Evolutionary conservation across 1,140 invertebrate species (phyloP).

Genomic region (Drosophila neocordata): DNA sequence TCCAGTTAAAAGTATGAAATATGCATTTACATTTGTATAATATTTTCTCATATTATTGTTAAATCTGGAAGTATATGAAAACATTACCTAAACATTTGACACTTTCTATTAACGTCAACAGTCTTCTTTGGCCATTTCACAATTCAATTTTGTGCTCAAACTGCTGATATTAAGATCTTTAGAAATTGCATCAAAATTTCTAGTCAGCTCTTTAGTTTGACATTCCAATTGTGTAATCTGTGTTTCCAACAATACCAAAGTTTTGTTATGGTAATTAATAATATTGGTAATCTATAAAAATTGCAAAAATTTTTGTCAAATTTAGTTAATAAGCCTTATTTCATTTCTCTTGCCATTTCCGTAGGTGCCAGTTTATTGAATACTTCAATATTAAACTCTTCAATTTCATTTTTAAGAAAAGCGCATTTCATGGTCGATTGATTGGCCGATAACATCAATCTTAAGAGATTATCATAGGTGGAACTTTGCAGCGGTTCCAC

Average conservation of each 20-base stretch:
- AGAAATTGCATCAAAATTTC: slow-evolving; percentile 13
- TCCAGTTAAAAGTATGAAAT: slow-evolving; percentile 40
- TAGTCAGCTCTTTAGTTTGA: neutral
- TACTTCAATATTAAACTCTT: slow-evolving; percentile 20
- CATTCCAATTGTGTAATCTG: slow-evolving; percentile 23
- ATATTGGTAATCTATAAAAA: slow-evolving; percentile 34
- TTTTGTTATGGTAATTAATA: slow-evolving; percentile 35
- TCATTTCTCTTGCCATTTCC: slow-evolving; percentile 28
- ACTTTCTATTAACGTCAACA: neutral
- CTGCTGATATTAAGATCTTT: neutral
- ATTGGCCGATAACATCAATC: slow-evolving; percentile 40
- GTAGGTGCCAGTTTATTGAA: neutral
- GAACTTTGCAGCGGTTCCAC: slow-evolving; percentile 1
- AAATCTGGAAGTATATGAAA: slow-evolving; percentile 17
- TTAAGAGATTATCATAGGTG: slow-evolving; percentile 32
- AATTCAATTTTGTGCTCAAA: slow-evolving; percentile 1
- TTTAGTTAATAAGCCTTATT: no score
- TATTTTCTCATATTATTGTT: slow-evolving; percentile 23
- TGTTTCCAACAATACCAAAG: slow-evolving; percentile 34
- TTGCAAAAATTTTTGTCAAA: neutral
- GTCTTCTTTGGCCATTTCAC: neutral
- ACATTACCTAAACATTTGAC: neutral
- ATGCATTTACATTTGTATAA: slow-evolving; percentile 47
- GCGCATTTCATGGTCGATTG: slow-evolving; percentile 32
- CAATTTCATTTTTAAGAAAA: slow-evolving; percentile 30